These are phyloP conservation scores for Accipiter cooperii DNA, from an alignment of 2,113 vertebrate species.

Conservation along the genomic window DNA sequence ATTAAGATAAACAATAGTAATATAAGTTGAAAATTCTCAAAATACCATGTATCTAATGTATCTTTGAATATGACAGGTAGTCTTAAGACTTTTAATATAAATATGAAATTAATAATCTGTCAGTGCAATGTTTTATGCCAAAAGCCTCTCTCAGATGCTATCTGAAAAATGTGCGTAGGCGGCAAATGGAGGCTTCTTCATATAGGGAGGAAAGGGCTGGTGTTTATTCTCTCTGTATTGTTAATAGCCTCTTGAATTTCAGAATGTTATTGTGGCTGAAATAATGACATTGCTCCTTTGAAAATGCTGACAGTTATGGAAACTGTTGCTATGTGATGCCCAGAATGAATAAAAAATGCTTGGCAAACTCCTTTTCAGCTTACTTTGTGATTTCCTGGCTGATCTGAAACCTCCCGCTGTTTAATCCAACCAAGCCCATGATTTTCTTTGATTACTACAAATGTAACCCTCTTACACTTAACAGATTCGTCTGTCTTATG, in stretches of 20 bases:
- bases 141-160: neutral
- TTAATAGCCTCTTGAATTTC: constrained; percentile 22
- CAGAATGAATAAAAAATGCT: constrained; percentile 46
- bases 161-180: neutral
- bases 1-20: neutral
- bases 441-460: constrained; percentile 46
- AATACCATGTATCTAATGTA: neutral
- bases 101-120: neutral
- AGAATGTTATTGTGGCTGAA: neutral
- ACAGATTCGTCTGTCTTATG: neutral
- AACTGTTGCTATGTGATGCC: constrained; percentile 23
- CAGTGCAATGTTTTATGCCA: neutral
- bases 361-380: constrained; percentile 29
- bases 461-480: neutral
- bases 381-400: constrained; percentile 26
- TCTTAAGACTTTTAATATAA: neutral
- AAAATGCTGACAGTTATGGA: constrained; percentile 25
- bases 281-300: neutral
- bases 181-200: neutral
- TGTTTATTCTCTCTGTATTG: neutral
- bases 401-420: constrained; percentile 25
- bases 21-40: neutral
- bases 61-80: neutral
- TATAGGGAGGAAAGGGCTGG: neutral
- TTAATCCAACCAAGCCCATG: constrained; percentile 27